Evolutionary conservation across 2,888 invertebrate species (phyloP), one percentile per base, ranked within the genome.

Genomic region (Caenorhabditis sulstoni): DNA sequence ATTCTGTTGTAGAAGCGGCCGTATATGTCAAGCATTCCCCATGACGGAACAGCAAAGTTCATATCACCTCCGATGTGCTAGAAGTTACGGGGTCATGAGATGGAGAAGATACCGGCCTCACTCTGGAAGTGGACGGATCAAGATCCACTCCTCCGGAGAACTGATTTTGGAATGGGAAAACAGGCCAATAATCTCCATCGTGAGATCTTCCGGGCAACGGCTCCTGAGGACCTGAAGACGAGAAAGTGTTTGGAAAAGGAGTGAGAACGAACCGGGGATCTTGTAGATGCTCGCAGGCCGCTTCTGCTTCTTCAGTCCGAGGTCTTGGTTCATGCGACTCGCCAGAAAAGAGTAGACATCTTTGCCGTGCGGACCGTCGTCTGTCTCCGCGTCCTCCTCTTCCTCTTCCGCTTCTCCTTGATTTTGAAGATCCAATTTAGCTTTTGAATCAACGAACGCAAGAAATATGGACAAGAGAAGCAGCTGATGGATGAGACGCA

Each of bases 21-120:
- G 55, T 83, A 85, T 45, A 86, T 83, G 70, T 87, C 87, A 35
- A 87, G 23, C 76, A 86, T 86, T 9, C 86, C 87, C 85, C 86
- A 87, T 0, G 85, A 84, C 3, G 87, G 87, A 5, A 87, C 83
- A 11, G 87, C 85, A 14, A 87, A 62, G 67, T 87, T 87, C 66
- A 87, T 66, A 61, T 87, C 87, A 9, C 87, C 87, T 80, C 87
- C 87, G 49, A 87, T 84, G 70, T 86, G 86, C 86, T 87, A 61
- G 64, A 85, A 59, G n/a, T 2, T n/a, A 18, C 3, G 9, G 16
- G 29, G 4, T n/a, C 11, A 14, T 3, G 1, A 35, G 16, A 53
- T n/a, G 12, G 23, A 52, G 14, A 22, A 16, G 11, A 3, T 4
- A 11, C 5, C 23, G 11, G 11, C 16, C 62, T 39, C 59, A 87